Percentiles rank a stretch among this genome's conserved stretches.
Evolutionary conservation across 1,140 invertebrate species (phyloP).

Genomic region (Tetramorium parvispinum): DNA sequence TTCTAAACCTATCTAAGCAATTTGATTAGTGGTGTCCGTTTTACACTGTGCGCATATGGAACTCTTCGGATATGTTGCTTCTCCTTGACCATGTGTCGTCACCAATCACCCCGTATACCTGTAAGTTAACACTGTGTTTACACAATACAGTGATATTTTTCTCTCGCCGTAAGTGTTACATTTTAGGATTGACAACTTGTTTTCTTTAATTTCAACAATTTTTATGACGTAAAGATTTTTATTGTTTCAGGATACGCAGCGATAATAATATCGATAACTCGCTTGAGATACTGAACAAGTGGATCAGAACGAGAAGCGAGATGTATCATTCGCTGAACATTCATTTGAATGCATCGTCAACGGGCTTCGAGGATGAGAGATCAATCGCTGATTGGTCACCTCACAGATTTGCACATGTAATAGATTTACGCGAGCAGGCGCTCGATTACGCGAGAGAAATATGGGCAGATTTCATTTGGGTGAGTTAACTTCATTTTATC

Average conservation of each 20-base stretch:
- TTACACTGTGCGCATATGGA: no score
- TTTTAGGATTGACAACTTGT: no score
- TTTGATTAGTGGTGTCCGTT: no score
- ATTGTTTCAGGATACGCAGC: slow-evolving; percentile 90
- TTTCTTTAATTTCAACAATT: no score
- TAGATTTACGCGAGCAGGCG: slow-evolving; percentile 92
- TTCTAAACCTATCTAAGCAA: no score
- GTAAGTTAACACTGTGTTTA: no score
- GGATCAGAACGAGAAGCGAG: slow-evolving; percentile 88
- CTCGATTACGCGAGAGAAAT: slow-evolving; percentile 89
- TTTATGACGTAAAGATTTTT: no score
- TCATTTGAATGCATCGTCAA: slow-evolving; percentile 86
- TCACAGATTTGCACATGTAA: slow-evolving; percentile 92
- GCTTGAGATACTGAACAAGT: slow-evolving; percentile 90
- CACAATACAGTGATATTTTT: no score
- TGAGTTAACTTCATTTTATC: slow-evolving; percentile 79
- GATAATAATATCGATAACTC: slow-evolving; percentile 95
- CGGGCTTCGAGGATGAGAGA: slow-evolving; percentile 88
- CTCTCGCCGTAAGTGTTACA: no score
- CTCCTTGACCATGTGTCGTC: no score
- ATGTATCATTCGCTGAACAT: slow-evolving; percentile 92
- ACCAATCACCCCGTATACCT: no score
- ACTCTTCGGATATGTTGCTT: no score
- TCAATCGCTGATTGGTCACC: slow-evolving; percentile 91
- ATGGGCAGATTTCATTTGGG: slow-evolving; percentile 95